Evolutionary conservation across 2,888 invertebrate species (phyloP), one percentile per base, ranked within the genome.

Genomic region (Agrenia bidenticulata): DNA sequence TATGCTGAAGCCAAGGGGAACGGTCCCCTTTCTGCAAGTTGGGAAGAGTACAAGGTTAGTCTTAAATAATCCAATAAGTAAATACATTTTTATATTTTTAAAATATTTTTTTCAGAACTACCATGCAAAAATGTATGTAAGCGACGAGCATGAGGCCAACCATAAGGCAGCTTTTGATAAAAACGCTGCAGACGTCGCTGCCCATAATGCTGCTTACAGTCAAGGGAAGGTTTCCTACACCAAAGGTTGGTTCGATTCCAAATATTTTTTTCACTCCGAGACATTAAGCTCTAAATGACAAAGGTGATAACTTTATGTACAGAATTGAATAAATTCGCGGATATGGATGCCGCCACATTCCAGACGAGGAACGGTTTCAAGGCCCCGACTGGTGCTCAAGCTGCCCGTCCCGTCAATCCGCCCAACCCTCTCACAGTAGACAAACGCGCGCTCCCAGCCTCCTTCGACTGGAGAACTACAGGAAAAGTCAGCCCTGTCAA

Each of bases 301-400:
- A n/a, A n/a, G n/a, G n/a, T n/a, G n/a, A n/a, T n/a, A n/a, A n/a
- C n/a, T n/a, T n/a, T n/a, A n/a, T n/a, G n/a, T n/a, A 45, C 23
- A 51, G 51, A 51, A 23, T 26, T 51, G 23, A 51, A 51, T 23
- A 15, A 4, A 51, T 23, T 51, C 51, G 19, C 51, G 5, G 51
- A 51, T 21, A 21, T 51, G 4, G 51, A 51, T 19, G 9, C 15
- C 15, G n/a, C 5, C 9, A 45, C 45, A 17, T 45, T 17, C 45
- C 45, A 45, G 15, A 11, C 5, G 45, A 45, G 15, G n/a, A 45
- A 45, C 15, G 45, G 45, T 11, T 11, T 17, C 19, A 32, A 32
- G 32, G 32, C 5, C 11, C 32, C 32, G 7, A 39, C 7, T 15
- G 15, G 9, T 7, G 15, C 9, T 15, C 7, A 15, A 11, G 15